Evolutionary conservation across 2,113 vertebrate species (phyloP), one percentile per base, ranked within the genome.

Genomic region (Megalops atlanticus): DNA sequence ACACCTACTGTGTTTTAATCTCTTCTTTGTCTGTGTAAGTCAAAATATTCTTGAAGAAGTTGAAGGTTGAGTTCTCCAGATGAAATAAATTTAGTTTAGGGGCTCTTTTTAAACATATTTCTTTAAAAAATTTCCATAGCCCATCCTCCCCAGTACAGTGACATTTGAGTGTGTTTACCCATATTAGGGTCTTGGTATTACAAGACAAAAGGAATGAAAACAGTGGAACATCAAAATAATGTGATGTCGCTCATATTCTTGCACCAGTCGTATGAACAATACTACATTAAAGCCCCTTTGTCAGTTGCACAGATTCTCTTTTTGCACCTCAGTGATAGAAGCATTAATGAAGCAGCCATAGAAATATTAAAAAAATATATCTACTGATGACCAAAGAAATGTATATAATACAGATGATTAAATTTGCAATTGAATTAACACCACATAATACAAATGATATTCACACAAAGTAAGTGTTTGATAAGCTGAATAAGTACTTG

Each of bases 371-470:
- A 41, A 41, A 74, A 43, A 41, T 43, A 43, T 27, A 41, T 78
- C 38, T 70, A 52, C 45, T 38, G 41, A 52, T 49, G 45, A 80
- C 70, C 79, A 80, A 80, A 80, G 69, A 73, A 74, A 73, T 80
- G 31, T 80, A 40, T 35, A 73, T 74, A 40, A 72, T 15, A 15
- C 15, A 10, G 31, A 3, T n/a, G 52, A n/a, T n/a, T 49, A 16
- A 31, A 54, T 54, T 68, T 24, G 3, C n/a, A 70, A 11, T 68
- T 78, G 27, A 33, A 69, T 16, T 33, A 35, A 21, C 31, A 54
- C 15, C 35, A 45, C 43, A 43, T 21, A 18, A 11, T 52, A 36
- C 31, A 6, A n/a, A 64, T 11, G 58, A 27, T 64, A 38, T 21
- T 27, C n/a, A 41, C 38, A 69, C 77, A 69, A 11, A 8, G 3